phyloP scores from a whole-genome alignment of 2,797 vertebrate genomes.

The Lagorchestes hirsutus region DNA sequence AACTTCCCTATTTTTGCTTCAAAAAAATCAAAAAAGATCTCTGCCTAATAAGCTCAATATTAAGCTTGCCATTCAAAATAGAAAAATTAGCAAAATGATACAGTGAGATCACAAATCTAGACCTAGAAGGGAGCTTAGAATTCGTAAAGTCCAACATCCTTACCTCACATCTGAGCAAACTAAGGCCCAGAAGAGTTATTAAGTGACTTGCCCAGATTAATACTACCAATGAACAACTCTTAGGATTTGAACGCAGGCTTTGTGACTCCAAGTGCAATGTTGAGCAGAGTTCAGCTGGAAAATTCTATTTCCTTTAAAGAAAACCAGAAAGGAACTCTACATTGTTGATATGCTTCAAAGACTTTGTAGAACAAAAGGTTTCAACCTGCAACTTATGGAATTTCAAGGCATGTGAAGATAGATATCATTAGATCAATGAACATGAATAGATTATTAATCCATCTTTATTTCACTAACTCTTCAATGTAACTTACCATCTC shows the following conservation, averaged over 20 bases:
- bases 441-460: background rate
- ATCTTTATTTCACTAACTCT: background rate
- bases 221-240: background rate
- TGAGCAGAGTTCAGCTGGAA: background rate
- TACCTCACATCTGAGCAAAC: background rate
- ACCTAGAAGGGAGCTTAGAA: background rate
- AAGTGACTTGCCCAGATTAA: background rate
- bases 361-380: background rate
- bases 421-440: background rate
- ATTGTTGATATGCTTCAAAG: background rate
- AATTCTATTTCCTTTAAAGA: background rate
- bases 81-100: slow-evolving; percentile 51
- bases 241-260: background rate
- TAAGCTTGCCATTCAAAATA: slow-evolving; percentile 38
- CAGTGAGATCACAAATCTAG: background rate
- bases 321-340: background rate
- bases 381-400: background rate
- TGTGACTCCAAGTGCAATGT: background rate
- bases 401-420: background rate
- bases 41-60: slow-evolving; percentile 41
- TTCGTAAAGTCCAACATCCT: background rate
- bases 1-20: slow-evolving; percentile 54
- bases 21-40: slow-evolving; percentile 49
- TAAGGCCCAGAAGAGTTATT: background rate
- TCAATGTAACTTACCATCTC: background rate